Conservation (phyloP, 2,888 invertebrate species). For the Hedya salicella region DNA sequence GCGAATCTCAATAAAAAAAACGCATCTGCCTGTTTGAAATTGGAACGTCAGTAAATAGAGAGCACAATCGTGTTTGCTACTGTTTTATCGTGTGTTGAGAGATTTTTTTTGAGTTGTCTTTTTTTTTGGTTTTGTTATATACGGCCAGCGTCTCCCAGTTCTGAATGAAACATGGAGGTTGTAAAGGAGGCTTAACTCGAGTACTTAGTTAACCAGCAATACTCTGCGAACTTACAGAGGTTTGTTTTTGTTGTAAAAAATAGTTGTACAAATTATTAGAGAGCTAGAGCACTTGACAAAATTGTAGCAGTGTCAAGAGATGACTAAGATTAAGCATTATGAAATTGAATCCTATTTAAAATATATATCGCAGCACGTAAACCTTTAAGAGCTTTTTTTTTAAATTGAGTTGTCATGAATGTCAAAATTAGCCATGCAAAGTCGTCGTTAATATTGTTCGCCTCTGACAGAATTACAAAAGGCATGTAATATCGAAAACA, state of each 20-base stretch:
- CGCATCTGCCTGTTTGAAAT: too few species aligned
- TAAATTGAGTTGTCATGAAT: constrained; percentile 45
- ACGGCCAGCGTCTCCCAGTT: constrained; percentile 21
- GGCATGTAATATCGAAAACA: constrained; percentile 64
- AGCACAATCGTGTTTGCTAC: not conserved
- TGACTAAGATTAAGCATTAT: constrained; percentile 20
- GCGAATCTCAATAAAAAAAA: not conserved
- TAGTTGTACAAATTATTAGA: constrained; percentile 41
- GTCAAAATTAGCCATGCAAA: constrained; percentile 50
- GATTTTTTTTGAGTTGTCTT: not conserved
- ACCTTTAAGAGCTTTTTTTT: constrained; percentile 25
- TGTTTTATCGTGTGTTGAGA: not conserved
- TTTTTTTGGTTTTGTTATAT: constrained; percentile 1
- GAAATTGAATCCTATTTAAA: constrained; percentile 31
- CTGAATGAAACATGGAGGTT: constrained; percentile 24
- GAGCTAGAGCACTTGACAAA: constrained; percentile 41
- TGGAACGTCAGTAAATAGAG: too few species aligned
- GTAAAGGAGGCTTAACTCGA: constrained; percentile 46
- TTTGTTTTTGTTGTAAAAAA: constrained; percentile 33
- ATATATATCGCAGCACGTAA: constrained; percentile 19
- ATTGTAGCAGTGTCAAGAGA: constrained; percentile 38
- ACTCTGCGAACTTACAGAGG: constrained; percentile 46
- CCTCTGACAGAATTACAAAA: constrained; percentile 41
- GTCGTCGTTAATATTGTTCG: constrained; percentile 40
- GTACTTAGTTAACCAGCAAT: constrained; percentile 64